Base-by-base conservation (phyloP, 2,113 vertebrate species). In the Epinephelus fuscoguttatus region DNA sequence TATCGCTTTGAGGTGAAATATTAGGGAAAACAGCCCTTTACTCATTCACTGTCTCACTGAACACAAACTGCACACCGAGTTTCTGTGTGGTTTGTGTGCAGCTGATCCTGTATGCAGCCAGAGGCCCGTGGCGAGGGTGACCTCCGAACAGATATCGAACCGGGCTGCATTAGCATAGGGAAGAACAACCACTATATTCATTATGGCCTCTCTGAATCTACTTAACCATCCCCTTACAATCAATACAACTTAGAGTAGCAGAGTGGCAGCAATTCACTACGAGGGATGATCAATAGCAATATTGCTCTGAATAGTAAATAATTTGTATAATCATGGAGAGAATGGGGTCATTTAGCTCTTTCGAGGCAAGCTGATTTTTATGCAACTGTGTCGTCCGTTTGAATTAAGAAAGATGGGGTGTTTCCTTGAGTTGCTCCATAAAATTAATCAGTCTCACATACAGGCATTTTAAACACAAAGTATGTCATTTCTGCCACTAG, bases 181-280 rank as follows among this genome's bases (percentile, higher is more conserved):
- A 57, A 87, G 83, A 93, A 89, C 88, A 85, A 85, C 90, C 86
- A 84, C 85, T 88, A 87, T 89, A 92, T 93, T 93, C 90, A 92
- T 92, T 89, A 91, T 63, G 78, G 85, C 75, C 82, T 81, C 84
- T 81, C 71, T 88, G 89, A 91, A 93, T 93, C 87, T 92, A 85
- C 62, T 92, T 87, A 91, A 88, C 80, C 82, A 84, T 82, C 62
- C 61, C 8, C 76, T 91, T 75, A 66, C 57, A 83, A 93, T 94
- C 90, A 81, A 94, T 94, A 90, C 55, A 61, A 85, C 78, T 92
- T 84, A 85, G 84, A 90, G 76, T 47, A 84, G 86, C 76, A 79
- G 86, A 86, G 70, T 78, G 78, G 47, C 87, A 88, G 83, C 80
- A 91, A 91, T 90, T 92, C 84, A 84, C 87, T 85, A 82, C 76